Evolutionary conservation across 2,113 vertebrate species (phyloP).

Genomic region (Larimichthys polyactis): DNA sequence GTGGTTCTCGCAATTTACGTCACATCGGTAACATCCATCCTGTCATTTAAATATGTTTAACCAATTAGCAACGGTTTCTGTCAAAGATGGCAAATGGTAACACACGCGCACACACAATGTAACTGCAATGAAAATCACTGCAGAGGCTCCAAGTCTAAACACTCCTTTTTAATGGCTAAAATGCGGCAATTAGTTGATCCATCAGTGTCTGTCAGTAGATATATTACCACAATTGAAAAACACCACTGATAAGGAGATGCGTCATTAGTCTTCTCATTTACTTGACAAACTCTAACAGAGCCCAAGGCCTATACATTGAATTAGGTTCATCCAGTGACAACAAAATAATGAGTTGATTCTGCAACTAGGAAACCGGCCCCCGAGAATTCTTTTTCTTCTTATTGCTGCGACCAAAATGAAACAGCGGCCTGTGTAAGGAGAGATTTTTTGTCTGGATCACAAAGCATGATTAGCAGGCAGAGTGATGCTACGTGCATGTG

Average conservation of each 20-base stretch:
- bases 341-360: slow-evolving; percentile 58
- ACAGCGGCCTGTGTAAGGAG: background rate
- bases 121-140: slow-evolving; percentile 16
- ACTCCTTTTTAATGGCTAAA: slow-evolving; percentile 59
- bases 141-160: slow-evolving; percentile 40
- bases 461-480: background rate
- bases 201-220: slow-evolving; percentile 75
- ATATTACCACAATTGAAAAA: slow-evolving; percentile 71
- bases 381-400: background rate
- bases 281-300: slow-evolving; percentile 71
- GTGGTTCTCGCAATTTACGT: slow-evolving; percentile 1
- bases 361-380: slow-evolving; percentile 16
- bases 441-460: slow-evolving; percentile 8
- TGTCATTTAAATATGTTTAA: slow-evolving; percentile 36
- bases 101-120: background rate
- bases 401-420: slow-evolving; percentile 23
- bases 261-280: slow-evolving; percentile 81
- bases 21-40: slow-evolving; percentile 3
- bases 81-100: slow-evolving; percentile 41
- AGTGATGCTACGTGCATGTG: background rate
- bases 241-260: slow-evolving; percentile 77
- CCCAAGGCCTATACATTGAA: slow-evolving; percentile 67
- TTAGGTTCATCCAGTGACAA: slow-evolving; percentile 61
- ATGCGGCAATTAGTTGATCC: slow-evolving; percentile 72
- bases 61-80: slow-evolving; percentile 38